Evolutionary conservation across 1,140 invertebrate genomes (phyloP), one percentile per base, ranked within the genome.

Genomic region (Goniozus legneri): DNA sequence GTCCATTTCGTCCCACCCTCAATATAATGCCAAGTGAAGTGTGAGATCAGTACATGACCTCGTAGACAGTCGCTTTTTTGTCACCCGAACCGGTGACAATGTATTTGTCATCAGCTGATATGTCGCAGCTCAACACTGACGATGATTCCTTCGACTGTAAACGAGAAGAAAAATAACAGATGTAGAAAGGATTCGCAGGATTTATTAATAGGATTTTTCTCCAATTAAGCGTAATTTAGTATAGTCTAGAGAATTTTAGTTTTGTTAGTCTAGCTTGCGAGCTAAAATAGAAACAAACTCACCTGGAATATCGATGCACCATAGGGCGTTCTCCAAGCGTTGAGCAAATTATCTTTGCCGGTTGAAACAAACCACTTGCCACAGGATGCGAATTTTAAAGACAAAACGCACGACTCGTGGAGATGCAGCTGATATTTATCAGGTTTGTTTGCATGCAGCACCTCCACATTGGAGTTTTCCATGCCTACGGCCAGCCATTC

Each of bases 331-430:
- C 95, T 83, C 96, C 96, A 99, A 10, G 93, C 94, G 76, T 98
- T 98, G 15, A 99, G 81, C 54, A 97, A 79, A 78, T 98, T 98
- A 69, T 99, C 97, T 77, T 99, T 99, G 47, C 97, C 97, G 1
- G 97, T 99, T 33, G 92, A 95, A 35, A 97, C 93, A 76, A 99
- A 99, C 95, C 96, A 99, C 76, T 99, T 97, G 48, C 95, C 96
- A 70, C 89, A 92, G 31, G 91, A 87, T 13, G 97, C 95, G 79
- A 98, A 99, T 64, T 93, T 86, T 44, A 99, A 80, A 32, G 95
- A 97, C 8, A 99, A 80, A 3, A 99, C 97, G 77, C 97, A 99
- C 43, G 91, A 95, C 72, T 99, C 96, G 76, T 99, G 97, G 55
- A 98, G 79, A 69, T 96, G 90, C 15, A 99, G 81, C 73, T 98